phyloP scores from a whole-genome alignment of 1,140 invertebrate species.

The Drosophila lowei region DNA sequence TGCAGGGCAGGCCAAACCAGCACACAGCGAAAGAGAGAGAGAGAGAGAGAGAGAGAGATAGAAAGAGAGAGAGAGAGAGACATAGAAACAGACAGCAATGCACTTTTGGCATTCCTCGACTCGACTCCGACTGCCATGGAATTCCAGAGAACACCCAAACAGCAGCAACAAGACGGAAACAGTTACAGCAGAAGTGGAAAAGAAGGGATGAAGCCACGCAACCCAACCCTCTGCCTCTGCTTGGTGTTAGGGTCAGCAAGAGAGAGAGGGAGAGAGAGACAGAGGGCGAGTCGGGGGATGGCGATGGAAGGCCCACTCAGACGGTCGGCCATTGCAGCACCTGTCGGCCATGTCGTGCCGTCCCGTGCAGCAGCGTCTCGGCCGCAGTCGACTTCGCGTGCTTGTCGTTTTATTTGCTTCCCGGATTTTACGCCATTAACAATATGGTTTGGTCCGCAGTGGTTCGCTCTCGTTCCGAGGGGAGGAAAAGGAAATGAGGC shows the following conservation, averaged over 20 bases:
- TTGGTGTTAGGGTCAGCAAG: not conserved
- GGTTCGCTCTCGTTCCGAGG: constrained; percentile 36
- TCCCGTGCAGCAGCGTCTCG: constrained; percentile 26
- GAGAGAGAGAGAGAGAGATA: constrained; percentile 15
- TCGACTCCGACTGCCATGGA: constrained; percentile 51
- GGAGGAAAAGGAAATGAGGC: constrained; percentile 35
- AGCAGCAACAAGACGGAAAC: constrained; percentile 56
- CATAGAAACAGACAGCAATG: constrained; percentile 48
- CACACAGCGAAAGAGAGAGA: constrained; percentile 7
- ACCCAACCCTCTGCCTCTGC: constrained; percentile 25
- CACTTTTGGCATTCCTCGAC: constrained; percentile 73
- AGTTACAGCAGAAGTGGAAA: constrained; percentile 47
- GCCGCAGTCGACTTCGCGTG: constrained; percentile 64
- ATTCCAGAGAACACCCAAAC: constrained; percentile 55
- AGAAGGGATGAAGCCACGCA: constrained; percentile 18
- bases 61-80: constrained; percentile 10
- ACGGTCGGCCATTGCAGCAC: constrained; percentile 77
- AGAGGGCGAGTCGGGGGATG: constrained; percentile 4
- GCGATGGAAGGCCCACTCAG: constrained; percentile 19
- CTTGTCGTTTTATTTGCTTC: constrained; percentile 48
- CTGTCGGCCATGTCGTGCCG: constrained; percentile 69
- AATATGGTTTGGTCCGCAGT: constrained; percentile 61
- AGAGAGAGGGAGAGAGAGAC: constrained; percentile 6
- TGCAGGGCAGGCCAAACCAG: constrained; percentile 56
- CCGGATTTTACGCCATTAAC: constrained; percentile 79